A percentile compares a stretch with the other conserved stretches of the same genome.
phyloP scores from a whole-genome alignment of 64 coral and sea anemone genomes.

The Acropora yongei region DNA sequence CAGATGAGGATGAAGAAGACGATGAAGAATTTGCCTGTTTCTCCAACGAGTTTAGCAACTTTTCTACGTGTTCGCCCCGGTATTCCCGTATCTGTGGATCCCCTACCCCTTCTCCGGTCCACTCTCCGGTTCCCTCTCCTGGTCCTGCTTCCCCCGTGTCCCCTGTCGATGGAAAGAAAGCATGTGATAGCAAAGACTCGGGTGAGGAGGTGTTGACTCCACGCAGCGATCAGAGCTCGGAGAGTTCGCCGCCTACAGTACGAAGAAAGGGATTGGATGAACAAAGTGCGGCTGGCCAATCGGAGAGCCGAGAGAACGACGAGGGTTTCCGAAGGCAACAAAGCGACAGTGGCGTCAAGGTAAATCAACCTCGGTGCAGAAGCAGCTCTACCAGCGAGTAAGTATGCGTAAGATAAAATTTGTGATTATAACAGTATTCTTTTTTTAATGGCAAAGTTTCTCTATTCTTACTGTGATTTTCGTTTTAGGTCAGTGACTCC shows the following conservation, averaged over 20 bases:
- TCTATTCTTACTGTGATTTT: neutral
- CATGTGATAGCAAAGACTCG: slow-evolving; percentile 26
- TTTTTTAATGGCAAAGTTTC: neutral
- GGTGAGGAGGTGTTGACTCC: slow-evolving; percentile 48
- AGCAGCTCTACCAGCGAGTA: slow-evolving; percentile 9
- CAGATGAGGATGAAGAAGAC: slow-evolving; percentile 93
- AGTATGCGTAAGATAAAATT: neutral
- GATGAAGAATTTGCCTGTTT: slow-evolving; percentile 84
- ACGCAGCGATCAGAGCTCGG: slow-evolving; percentile 42
- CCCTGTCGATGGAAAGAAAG: slow-evolving; percentile 38
- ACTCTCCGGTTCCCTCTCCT: slow-evolving; percentile 56
- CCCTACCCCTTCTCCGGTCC: slow-evolving; percentile 71
- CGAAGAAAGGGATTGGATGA: slow-evolving; percentile 47
- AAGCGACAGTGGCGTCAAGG: slow-evolving; percentile 76
- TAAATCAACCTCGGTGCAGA: slow-evolving; percentile 21
- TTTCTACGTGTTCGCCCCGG: slow-evolving; percentile 94
- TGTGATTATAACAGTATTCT: neutral
- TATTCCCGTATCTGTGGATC: slow-evolving; percentile 91
- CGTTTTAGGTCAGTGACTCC: neutral
- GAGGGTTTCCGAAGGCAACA: slow-evolving; percentile 66
- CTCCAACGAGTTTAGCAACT: slow-evolving; percentile 87
- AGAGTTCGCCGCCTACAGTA: slow-evolving; percentile 80
- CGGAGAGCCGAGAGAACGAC: slow-evolving; percentile 46
- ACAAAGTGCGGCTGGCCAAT: neutral
- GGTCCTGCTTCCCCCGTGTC: slow-evolving; percentile 35